These are phyloP conservation scores for Sinotaia quadrata DNA, from an alignment of 2,888 invertebrate species.

Conservation along the genomic window DNA sequence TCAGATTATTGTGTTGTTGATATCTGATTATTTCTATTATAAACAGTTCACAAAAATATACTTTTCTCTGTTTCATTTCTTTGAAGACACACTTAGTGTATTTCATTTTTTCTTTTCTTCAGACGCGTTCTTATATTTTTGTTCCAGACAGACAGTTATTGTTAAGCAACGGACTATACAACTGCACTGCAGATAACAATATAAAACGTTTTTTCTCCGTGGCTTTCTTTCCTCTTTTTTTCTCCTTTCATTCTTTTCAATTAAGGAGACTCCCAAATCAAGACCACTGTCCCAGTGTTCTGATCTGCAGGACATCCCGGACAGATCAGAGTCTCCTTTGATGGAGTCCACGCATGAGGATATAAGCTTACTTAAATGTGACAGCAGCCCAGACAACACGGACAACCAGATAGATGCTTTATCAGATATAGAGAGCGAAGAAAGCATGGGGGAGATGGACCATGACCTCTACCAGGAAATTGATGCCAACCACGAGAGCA, in stretches of 20 bases:
- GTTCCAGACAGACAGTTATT: too few relatives aligned
- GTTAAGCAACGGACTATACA: too few relatives aligned
- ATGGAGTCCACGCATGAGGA: constrained; percentile 47
- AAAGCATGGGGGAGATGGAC: constrained; percentile 55
- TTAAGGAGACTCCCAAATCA: constrained; percentile 30
- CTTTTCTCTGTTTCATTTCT: too few relatives aligned
- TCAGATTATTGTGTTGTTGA: too few relatives aligned
- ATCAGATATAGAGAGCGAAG: constrained; percentile 50
- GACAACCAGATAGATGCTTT: constrained; percentile 42
- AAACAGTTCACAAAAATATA: too few relatives aligned
- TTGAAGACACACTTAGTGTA: too few relatives aligned
- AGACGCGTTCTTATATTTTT: too few relatives aligned
- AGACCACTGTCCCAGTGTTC: constrained; percentile 39
- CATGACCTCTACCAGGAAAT: constrained; percentile 63
- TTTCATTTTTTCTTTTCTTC: too few relatives aligned
- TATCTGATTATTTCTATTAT: too few relatives aligned
- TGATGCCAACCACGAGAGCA: constrained; percentile 66
- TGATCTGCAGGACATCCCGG: constrained; percentile 50
- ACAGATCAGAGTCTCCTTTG: constrained; percentile 56
- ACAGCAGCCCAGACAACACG: constrained; percentile 29
- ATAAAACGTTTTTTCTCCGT: too few relatives aligned
- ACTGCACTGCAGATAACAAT: too few relatives aligned
- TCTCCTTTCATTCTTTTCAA: background rate
- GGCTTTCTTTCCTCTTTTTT: too few relatives aligned
- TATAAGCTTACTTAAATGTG: constrained; percentile 27